Percentiles rank a stretch among this genome's conserved stretches.
Evolutionary conservation across 1,140 invertebrate genomes (phyloP).

Genomic region (Eufriesea mexicana): DNA sequence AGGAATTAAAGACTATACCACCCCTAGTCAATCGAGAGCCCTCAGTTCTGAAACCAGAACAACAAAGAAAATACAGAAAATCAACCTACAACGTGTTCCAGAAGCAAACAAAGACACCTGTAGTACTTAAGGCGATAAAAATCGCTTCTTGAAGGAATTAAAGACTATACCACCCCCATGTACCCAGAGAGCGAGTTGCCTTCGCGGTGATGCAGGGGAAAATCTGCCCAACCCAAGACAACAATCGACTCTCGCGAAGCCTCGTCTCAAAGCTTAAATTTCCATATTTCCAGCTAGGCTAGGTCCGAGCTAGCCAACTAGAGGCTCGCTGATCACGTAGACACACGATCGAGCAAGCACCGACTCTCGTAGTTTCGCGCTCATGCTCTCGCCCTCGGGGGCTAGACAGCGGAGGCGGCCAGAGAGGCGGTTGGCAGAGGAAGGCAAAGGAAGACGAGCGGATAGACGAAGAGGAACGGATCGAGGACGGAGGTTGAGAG

Average conservation of each 20-base stretch:
- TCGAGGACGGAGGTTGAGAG: slow-evolving; percentile 22
- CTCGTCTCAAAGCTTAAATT: slow-evolving; percentile 43
- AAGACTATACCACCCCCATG: slow-evolving; percentile 6
- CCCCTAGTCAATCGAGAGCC: too few species aligned
- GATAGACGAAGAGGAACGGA: slow-evolving; percentile 21
- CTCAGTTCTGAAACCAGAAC: too few species aligned
- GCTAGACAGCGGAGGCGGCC: slow-evolving; percentile 49
- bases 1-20: too few species aligned
- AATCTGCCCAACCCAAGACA: slow-evolving; percentile 11
- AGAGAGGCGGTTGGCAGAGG: slow-evolving; percentile 41
- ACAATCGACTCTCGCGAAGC: neutral
- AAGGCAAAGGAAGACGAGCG: slow-evolving; percentile 19
- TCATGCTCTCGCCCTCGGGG: slow-evolving; percentile 60
- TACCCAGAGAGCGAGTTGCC: too few species aligned
- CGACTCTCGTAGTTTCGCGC: slow-evolving; percentile 64
- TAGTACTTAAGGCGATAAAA: neutral
- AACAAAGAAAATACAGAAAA: neutral
- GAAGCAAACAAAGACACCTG: too few species aligned
- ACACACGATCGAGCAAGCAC: slow-evolving; percentile 59
- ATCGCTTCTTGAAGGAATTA: slow-evolving; percentile 44
- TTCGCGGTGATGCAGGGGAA: neutral
- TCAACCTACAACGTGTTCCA: too few species aligned
- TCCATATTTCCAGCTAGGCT: slow-evolving; percentile 58
- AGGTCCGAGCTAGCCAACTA: slow-evolving; percentile 20
- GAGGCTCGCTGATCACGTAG: slow-evolving; percentile 62